phyloP scores from a whole-genome alignment of 2,113 vertebrate genomes.

The Columba janthina region DNA sequence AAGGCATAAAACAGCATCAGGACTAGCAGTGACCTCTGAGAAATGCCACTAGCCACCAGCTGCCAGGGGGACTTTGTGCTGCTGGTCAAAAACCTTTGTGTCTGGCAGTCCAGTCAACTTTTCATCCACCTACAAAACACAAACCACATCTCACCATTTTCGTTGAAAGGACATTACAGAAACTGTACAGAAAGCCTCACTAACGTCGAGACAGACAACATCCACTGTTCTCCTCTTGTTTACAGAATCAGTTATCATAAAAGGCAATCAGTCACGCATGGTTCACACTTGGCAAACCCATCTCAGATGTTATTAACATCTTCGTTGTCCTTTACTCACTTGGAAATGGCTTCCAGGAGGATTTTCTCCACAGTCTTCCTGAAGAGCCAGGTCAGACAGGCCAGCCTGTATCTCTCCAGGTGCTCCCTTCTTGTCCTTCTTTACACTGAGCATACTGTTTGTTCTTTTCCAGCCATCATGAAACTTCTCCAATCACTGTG shows the following conservation, averaged over 20 bases:
- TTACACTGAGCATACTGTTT: not conserved
- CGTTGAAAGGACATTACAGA: not conserved
- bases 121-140: not conserved
- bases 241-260: not conserved
- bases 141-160: not conserved
- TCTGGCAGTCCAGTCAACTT: not conserved
- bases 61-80: not conserved
- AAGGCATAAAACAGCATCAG: not conserved
- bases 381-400: not conserved
- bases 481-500: not conserved
- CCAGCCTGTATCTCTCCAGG: not conserved
- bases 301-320: not conserved
- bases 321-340: not conserved
- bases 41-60: not conserved
- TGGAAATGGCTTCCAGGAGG: not conserved
- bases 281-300: not conserved
- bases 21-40: not conserved
- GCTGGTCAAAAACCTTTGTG: not conserved
- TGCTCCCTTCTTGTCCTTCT: not conserved
- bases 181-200: not conserved
- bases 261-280: rapidly evolving
- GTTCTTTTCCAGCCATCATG: not conserved
- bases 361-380: not conserved
- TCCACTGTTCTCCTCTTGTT: not conserved
- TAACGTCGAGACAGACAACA: not conserved